phyloP scores from a whole-genome alignment of 2,113 vertebrate species.

The Coptodon bakossiorum region DNA sequence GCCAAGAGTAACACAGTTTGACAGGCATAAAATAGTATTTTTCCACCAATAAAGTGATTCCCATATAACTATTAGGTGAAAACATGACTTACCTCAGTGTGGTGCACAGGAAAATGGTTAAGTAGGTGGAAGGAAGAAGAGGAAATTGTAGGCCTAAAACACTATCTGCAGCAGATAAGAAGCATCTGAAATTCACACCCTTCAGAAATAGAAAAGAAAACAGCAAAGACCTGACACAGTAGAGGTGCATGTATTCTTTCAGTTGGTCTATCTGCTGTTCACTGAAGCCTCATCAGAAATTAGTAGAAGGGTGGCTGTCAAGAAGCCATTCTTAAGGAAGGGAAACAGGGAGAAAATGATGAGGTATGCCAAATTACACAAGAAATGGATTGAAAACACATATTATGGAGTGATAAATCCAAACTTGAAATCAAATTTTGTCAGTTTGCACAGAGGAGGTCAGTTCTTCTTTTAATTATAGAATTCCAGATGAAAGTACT shows the following conservation, averaged over 20 bases:
- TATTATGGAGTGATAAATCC: background rate
- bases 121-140: background rate
- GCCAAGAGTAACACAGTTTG: background rate
- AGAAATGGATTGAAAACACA: background rate
- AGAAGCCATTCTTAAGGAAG: background rate
- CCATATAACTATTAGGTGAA: background rate
- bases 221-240: rapidly evolving
- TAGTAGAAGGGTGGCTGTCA: background rate
- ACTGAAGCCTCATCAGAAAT: background rate
- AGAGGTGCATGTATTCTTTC: background rate
- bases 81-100: background rate
- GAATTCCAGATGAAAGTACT: no score
- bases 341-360: rapidly evolving
- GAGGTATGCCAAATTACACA: background rate
- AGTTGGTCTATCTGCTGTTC: background rate
- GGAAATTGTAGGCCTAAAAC: background rate
- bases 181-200: background rate
- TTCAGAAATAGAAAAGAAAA: background rate
- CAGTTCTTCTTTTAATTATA: no score
- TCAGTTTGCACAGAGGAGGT: background rate
- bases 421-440: background rate
- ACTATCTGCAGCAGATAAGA: background rate
- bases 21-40: background rate
- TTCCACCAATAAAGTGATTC: background rate
- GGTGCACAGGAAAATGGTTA: background rate